Evolutionary conservation across 2,797 vertebrate genomes (phyloP).

Genomic region (Pogoniulus pusillus): DNA sequence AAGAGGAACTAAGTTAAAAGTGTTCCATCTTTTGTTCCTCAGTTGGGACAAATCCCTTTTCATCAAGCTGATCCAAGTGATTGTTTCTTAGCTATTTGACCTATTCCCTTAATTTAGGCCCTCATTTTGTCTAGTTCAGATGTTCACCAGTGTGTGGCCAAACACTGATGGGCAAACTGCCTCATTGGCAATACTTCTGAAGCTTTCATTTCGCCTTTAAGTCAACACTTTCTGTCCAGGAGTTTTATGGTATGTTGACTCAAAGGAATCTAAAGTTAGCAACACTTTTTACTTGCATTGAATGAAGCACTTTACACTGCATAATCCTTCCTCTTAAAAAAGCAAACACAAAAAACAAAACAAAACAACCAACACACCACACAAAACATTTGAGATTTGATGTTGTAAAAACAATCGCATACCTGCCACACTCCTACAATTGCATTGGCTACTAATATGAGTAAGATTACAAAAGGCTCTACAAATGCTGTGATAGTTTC

Average conservation of each 20-base stretch:
- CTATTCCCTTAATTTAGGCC: not conserved
- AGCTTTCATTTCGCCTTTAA: slow-evolving; percentile 24
- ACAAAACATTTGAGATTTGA: not conserved
- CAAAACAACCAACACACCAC: not conserved
- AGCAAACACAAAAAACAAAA: no score
- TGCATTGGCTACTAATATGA: slow-evolving; percentile 98
- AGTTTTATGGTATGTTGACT: not conserved
- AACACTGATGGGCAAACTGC: not conserved
- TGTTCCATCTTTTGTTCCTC: not conserved
- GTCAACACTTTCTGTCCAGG: not conserved
- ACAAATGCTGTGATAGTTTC: slow-evolving; percentile 98
- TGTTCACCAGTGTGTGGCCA: not conserved
- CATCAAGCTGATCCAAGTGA: not conserved
- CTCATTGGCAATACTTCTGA: slow-evolving; percentile 6
- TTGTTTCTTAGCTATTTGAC: not conserved
- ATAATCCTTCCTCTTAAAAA: not conserved
- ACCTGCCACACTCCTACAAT: slow-evolving; percentile 99
- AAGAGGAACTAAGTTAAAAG: not conserved
- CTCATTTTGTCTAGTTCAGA: not conserved
- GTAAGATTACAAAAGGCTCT: slow-evolving; percentile 98
- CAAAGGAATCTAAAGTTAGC: not conserved
- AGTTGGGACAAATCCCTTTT: not conserved
- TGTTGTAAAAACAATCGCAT: slow-evolving; percentile 61
- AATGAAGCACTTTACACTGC: not conserved
- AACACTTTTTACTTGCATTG: not conserved